Evolutionary conservation across 2,888 invertebrate genomes (phyloP).

Genomic region (Operophtera brumata): DNA sequence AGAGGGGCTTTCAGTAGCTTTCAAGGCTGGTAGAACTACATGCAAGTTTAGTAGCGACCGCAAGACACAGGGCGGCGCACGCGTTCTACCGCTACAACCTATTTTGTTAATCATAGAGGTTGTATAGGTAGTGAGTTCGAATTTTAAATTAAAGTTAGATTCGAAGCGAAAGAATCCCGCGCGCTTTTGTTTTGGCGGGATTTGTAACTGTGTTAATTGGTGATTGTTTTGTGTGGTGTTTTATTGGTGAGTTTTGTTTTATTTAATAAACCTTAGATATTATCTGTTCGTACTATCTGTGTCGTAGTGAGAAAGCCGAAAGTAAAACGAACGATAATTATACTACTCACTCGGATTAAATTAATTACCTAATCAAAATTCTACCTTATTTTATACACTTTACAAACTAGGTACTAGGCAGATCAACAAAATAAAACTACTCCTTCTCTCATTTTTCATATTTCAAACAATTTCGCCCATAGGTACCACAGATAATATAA

Average conservation of each 20-base stretch:
- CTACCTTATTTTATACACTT: too few relatives aligned
- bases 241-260: slow-evolving; percentile 44
- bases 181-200: slow-evolving; percentile 56
- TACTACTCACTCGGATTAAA: too few relatives aligned
- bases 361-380: too few relatives aligned
- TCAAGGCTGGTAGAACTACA: slow-evolving; percentile 59
- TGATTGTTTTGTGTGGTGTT: slow-evolving; percentile 40
- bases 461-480: too few relatives aligned
- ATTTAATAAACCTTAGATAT: neutral
- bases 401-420: too few relatives aligned
- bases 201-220: slow-evolving; percentile 25
- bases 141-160: slow-evolving; percentile 46
- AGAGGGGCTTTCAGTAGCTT: slow-evolving; percentile 69
- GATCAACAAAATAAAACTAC: too few relatives aligned
- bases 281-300: too few relatives aligned
- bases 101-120: slow-evolving; percentile 65
- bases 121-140: slow-evolving; percentile 56
- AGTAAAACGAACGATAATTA: too few relatives aligned
- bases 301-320: too few relatives aligned
- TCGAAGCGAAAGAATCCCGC: slow-evolving; percentile 40
- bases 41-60: slow-evolving; percentile 58
- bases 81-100: slow-evolving; percentile 67
- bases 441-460: too few relatives aligned
- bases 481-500: too few relatives aligned
- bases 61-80: slow-evolving; percentile 62